Base-by-base conservation (phyloP, 2,888 invertebrate genomes). In the Eledone cirrhosa region DNA sequence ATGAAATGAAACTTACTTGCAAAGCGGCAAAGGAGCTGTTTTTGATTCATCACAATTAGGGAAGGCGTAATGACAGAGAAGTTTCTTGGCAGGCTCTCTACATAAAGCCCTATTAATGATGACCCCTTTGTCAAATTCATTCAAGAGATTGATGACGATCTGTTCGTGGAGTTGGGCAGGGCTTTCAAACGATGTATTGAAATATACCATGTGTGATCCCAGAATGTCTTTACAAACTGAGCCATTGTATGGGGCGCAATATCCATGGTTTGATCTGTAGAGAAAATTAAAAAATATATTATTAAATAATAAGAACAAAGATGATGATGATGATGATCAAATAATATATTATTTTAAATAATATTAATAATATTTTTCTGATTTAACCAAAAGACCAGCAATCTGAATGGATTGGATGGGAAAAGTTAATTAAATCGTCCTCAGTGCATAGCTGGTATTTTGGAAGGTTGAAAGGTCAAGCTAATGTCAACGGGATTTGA, bases 11-110 rank as follows among this genome's bases (percentile, higher is more conserved):
- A 77, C 81, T 77, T 80, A 87, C 87, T 83, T 87, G 87, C 87
- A 86, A 19, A 87, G 33, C 3, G 84, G 84, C n/a, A 81, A 77
- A 48, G 84, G 83, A 16, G 79, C 48, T 29, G 69, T 80, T 29
- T 81, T 78, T 16, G 65, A 69, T 65, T 79, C 69, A 33, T 78
- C 74, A 88, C 97, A 97, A 88, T 94, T 94, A 3, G 97, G 97
- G 92, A 97, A 98, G 77, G 97, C 96, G 91, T 96, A 97, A 80
- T 95, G 94, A 91, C 98, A 98, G 24, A 98, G 92, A 89, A 98
- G 93, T 93, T 95, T 94, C 92, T 97, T 96, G 75, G 97, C 97
- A 80, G 95, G 95, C 83, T 94, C 94, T 80, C 67, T 81, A 80
- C 65, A 78, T 77, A 8, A 82, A 31, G 14, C 74, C 76, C 24